Percentiles rank a stretch among this genome's conserved stretches.
Evolutionary conservation across 92 coral and sea anemone genomes (phyloP).

Genomic region (Virgularia gustaviana): DNA sequence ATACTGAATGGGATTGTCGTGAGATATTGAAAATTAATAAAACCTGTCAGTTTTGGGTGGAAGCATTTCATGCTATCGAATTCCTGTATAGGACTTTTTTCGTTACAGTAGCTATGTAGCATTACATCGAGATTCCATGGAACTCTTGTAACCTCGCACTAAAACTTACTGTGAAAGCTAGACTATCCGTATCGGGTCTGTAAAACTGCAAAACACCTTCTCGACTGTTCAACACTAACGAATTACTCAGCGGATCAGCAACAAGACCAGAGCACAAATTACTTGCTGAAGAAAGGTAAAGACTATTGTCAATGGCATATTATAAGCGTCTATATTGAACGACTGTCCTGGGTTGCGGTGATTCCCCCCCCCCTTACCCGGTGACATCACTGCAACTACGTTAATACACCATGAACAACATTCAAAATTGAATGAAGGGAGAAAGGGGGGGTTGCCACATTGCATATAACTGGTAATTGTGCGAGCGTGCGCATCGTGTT

Average conservation of each 20-base stretch:
- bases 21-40: too few relatives aligned
- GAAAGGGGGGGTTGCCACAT: too few relatives aligned
- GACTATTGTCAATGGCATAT: background rate
- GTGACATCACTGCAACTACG: too few relatives aligned
- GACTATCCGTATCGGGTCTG: conserved; percentile 66
- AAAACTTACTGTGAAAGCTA: conserved; percentile 64
- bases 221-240: conserved; percentile 69
- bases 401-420: too few relatives aligned
- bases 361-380: too few relatives aligned
- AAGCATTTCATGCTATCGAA: background rate
- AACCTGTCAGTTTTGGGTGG: too few relatives aligned
- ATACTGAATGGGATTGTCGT: too few relatives aligned
- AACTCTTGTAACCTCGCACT: too few relatives aligned
- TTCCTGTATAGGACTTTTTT: background rate
- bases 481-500: too few relatives aligned
- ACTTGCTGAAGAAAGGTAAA: conserved; percentile 35
- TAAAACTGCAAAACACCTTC: conserved; percentile 91
- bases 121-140: background rate
- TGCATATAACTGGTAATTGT: too few relatives aligned
- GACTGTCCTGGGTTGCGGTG: background rate
- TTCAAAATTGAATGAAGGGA: too few relatives aligned
- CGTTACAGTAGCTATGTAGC: background rate
- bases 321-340: background rate
- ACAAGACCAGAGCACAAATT: conserved; percentile 50
- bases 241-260: conserved; percentile 78